Evolutionary conservation across 2,797 vertebrate genomes (phyloP).

Genomic region (Bradypus variegatus): DNA sequence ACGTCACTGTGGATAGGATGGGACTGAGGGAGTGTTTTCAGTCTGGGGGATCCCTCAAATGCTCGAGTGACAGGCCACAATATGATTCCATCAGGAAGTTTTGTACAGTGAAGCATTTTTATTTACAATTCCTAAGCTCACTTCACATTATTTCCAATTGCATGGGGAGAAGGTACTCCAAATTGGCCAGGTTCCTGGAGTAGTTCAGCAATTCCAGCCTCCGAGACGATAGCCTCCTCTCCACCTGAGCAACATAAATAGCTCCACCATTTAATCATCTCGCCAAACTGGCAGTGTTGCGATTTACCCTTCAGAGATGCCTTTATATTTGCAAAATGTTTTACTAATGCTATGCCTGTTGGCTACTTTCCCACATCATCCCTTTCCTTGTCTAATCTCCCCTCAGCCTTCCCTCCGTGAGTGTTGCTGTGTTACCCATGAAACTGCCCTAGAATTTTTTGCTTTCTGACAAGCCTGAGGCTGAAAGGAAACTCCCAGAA

Average conservation of each 20-base stretch:
- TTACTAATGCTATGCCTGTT: not conserved
- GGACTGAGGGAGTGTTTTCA: not conserved
- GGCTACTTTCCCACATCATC: not conserved
- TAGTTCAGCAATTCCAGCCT: rapidly evolving
- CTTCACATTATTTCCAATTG: not conserved
- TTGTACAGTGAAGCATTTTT: not conserved
- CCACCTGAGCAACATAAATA: not conserved
- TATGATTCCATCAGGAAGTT: not conserved
- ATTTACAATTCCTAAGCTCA: not conserved
- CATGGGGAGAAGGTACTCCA: not conserved
- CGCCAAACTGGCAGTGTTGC: rapidly evolving
- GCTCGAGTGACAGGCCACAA: not conserved
- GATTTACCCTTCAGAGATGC: not conserved
- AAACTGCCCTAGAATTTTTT: not conserved
- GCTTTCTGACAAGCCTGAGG: not conserved
- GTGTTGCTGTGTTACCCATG: rapidly evolving
- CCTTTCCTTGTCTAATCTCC: not conserved
- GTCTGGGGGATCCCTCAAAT: not conserved
- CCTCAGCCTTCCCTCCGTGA: not conserved
- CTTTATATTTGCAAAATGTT: not conserved
- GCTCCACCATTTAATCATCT: not conserved
- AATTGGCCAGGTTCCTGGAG: not conserved
- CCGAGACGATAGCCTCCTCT: not conserved
- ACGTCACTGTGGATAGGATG: rapidly evolving
- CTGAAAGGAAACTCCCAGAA: not conserved